Percentiles rank a stretch among this genome's conserved stretches.
Conservation (phyloP, 53 echinoderm and acorn worm genomes). For the Temnopleurus reevesii region DNA sequence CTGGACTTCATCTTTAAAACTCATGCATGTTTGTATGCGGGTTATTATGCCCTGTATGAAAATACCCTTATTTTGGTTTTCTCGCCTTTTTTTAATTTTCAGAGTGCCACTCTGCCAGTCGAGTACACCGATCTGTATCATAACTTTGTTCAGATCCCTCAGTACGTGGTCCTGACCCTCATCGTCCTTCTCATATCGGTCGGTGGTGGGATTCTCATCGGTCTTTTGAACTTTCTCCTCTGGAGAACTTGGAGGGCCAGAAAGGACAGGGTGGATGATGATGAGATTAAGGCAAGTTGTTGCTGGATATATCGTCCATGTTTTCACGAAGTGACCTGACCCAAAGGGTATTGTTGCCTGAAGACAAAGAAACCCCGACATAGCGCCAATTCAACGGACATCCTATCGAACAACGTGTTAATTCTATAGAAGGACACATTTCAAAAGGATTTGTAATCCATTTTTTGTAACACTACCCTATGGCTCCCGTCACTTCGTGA, state of each 20-base stretch:
- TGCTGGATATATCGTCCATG: no score
- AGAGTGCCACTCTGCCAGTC: background rate
- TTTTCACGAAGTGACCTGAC: no score
- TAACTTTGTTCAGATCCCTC: slow-evolving; percentile 37
- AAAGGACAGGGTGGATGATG: background rate
- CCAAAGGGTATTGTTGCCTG: no score
- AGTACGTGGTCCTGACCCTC: slow-evolving; percentile 14
- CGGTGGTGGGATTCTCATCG: slow-evolving; percentile 42
- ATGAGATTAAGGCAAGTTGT: background rate
- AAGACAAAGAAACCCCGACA: background rate
- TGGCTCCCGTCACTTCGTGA: no score
- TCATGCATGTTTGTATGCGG: no score
- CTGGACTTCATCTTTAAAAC: no score
- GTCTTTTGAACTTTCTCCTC: slow-evolving; percentile 15
- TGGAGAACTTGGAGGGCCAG: slow-evolving; percentile 41
- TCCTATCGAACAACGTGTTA: background rate
- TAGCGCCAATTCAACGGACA: background rate
- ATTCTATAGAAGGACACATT: background rate
- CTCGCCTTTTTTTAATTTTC: no score
- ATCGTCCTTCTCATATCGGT: slow-evolving; percentile 48
- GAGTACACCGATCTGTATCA: slow-evolving; percentile 18
- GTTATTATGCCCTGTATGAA: no score
- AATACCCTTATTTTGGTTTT: no score
- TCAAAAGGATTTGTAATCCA: background rate
- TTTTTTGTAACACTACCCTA: no score